Evolutionary conservation across 2,797 vertebrate species (phyloP).

Genomic region (Nannoperca obscura): DNA sequence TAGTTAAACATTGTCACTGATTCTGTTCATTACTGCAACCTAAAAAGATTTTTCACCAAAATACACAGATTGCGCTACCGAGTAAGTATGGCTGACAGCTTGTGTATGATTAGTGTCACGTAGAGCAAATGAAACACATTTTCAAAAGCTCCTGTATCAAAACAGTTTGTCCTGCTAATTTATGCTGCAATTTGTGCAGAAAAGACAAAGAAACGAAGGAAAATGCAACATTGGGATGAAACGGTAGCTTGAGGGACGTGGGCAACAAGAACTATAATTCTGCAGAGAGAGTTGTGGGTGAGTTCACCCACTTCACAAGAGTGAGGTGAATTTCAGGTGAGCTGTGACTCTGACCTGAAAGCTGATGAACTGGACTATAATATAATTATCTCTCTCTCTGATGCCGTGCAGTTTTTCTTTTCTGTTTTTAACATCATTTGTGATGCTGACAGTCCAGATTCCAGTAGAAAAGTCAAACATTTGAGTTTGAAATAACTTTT

Average conservation of each 20-base stretch:
- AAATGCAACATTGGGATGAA: constrained; percentile 4
- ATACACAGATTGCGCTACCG: background rate
- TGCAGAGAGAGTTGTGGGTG: constrained; percentile 28
- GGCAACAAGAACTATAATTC: constrained; percentile 8
- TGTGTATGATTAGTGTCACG: background rate
- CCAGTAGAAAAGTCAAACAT: constrained; percentile 19
- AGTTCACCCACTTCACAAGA: constrained; percentile 27
- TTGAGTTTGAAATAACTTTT: constrained; percentile 27
- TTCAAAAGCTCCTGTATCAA: background rate
- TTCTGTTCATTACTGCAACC: background rate
- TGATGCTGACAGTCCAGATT: constrained; percentile 15
- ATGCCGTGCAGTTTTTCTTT: background rate
- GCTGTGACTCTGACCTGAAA: constrained; percentile 47
- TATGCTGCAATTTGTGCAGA: background rate
- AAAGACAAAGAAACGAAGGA: background rate
- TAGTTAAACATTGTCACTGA: background rate
- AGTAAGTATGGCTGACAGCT: background rate
- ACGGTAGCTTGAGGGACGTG: background rate
- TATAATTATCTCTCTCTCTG: constrained; percentile 27
- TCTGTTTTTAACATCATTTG: constrained; percentile 17
- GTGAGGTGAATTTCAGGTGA: constrained; percentile 55
- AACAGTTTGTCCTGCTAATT: background rate
- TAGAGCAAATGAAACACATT: constrained; percentile 6
- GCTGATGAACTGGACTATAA: constrained; percentile 43
- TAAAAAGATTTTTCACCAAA: background rate